Evolutionary conservation across 2,113 vertebrate species (phyloP), one percentile per base, ranked within the genome.

Genomic region (Sebastes fasciatus): DNA sequence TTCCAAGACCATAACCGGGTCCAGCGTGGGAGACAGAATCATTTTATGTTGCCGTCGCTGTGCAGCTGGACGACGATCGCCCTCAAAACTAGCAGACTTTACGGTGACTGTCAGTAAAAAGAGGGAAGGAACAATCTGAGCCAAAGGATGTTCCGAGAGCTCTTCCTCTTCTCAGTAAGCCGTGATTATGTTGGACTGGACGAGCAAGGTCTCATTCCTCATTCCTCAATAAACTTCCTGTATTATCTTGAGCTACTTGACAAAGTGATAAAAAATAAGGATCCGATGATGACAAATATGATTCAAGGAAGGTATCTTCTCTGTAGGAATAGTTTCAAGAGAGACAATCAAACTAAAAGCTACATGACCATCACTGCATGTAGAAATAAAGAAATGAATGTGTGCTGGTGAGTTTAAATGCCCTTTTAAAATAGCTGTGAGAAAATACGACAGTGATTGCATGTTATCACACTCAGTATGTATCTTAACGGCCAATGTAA

Each of bases 61-160:
- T 49, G 46, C 42, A 72, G 71, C 57, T 19, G 60, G 69, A 63
- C 62, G 46, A 40, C 1, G 1, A 76, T 34, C 34, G 34, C 34
- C 34, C 34, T 34, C 34, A 34, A 34, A 34, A 34, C 34, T 34
- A 34, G 34, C 34, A 34, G 34, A 34, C 34, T 19, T 69, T 55
- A 49, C n/a, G 0, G 2, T 43, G 76, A 51, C 51, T 1, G 26
- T 75, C 19, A 81, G 14, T 26, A 42, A 67, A 67, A 54, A 34
- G 63, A 54, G 43, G 51, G 8, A 66, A 46, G n/a, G 23, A 63
- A 63, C 69, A 51, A 69, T 48, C 57, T 45, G 70, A 88, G 89
- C 64, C 63, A 82, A 60, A 77, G 72, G 77, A 86, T 76, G 87
- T 83, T 75, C 80, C 66, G 77, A 40, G n/a, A 86, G 84, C 70